These are phyloP conservation scores for Mellivora capensis DNA, from an alignment of 2,113 vertebrate genomes.

Conservation along the genomic window DNA sequence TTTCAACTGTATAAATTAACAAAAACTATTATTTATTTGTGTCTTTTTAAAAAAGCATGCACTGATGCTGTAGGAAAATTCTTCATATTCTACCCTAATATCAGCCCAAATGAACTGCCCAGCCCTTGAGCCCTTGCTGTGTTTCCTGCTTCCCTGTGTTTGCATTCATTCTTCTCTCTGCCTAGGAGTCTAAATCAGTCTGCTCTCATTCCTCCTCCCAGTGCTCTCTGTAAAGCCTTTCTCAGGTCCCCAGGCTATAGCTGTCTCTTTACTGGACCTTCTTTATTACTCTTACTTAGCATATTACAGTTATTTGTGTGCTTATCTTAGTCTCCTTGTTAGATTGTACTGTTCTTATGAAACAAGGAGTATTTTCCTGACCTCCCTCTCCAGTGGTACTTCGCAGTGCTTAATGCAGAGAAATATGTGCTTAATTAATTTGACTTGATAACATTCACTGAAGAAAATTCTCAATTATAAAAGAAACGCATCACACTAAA, in stretches of 20 bases:
- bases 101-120: neutral
- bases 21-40: neutral
- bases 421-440: neutral
- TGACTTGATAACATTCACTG: neutral
- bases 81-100: neutral
- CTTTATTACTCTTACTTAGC: neutral
- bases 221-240: neutral
- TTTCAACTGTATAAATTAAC: neutral
- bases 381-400: neutral
- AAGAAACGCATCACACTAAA: conserved; percentile 6
- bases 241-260: neutral
- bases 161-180: neutral
- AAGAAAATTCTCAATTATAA: neutral
- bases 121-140: neutral
- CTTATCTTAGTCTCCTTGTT: neutral
- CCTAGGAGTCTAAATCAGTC: neutral
- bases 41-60: neutral
- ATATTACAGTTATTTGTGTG: neutral
- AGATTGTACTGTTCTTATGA: neutral
- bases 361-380: neutral
- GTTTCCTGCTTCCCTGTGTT: neutral
- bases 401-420: neutral
- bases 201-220: neutral
- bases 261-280: neutral
- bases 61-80: neutral